These are phyloP conservation scores for Platalea minor DNA, from an alignment of 2,797 vertebrate genomes.

Conservation along the genomic window DNA sequence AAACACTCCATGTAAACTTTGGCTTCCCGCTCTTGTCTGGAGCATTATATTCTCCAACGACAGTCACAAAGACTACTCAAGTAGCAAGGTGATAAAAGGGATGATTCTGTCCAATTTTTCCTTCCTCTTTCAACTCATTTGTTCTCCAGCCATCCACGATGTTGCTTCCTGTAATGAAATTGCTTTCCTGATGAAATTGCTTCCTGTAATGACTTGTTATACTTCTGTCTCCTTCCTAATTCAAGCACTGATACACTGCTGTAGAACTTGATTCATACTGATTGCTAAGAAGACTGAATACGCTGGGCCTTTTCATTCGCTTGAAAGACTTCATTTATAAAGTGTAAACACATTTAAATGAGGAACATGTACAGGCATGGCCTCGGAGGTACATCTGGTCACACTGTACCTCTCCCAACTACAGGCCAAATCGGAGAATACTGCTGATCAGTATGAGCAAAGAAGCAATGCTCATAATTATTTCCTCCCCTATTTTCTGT, in stretches of 20 bases:
- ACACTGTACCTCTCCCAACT: neutral
- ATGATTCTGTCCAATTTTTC: neutral
- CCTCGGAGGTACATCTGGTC: neutral
- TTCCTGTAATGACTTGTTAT: neutral
- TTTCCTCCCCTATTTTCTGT: neutral
- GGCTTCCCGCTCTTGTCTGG: neutral
- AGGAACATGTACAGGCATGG: neutral
- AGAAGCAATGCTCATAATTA: neutral
- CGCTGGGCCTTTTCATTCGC: neutral
- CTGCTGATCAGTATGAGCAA: neutral
- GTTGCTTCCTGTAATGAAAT: neutral
- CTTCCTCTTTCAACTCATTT: neutral
- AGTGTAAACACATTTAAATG: neutral
- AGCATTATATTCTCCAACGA: neutral
- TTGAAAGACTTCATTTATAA: neutral
- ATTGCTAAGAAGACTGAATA: conserved; percentile 12
- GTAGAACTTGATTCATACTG: neutral
- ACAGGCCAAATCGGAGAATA: neutral
- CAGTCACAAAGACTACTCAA: neutral
- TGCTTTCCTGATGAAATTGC: neutral
- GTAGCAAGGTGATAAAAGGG: neutral
- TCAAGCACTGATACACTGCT: neutral
- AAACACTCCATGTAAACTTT: neutral
- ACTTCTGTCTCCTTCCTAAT: neutral
- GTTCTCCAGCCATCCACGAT: neutral